Conservation (phyloP, 2,888 invertebrate species). For the Calliopum simillimum region DNA sequence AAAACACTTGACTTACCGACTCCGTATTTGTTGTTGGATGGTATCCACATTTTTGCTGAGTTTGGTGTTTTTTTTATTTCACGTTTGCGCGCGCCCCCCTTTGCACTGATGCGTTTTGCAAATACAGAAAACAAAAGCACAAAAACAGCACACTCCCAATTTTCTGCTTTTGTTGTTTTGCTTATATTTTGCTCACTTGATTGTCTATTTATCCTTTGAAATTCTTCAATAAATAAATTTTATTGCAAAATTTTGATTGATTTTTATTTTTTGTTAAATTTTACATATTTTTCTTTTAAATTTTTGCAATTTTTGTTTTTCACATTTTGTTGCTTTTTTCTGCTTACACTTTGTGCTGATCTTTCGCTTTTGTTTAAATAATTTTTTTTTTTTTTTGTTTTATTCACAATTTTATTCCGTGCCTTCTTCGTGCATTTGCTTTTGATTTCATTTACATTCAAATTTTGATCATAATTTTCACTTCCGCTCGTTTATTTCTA, state of each 20-base stretch:
- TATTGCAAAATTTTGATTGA: too few relatives aligned
- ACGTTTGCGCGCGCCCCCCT: neutral
- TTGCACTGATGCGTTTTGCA: neutral
- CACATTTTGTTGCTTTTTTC: neutral
- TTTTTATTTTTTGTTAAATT: too few relatives aligned
- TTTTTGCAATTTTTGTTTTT: neutral
- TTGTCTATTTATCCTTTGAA: too few relatives aligned
- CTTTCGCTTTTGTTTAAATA: neutral
- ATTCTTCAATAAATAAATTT: too few relatives aligned
- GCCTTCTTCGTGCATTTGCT: neutral
- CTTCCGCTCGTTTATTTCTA: neutral
- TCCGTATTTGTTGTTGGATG: constrained; percentile 67
- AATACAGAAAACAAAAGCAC: constrained; percentile 10
- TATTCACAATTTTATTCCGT: neutral
- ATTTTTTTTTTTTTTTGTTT: constrained; percentile 10
- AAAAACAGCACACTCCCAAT: constrained; percentile 12
- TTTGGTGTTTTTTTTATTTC: constrained; percentile 31
- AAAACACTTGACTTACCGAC: constrained; percentile 61
- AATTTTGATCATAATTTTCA: neutral
- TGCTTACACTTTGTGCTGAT: neutral
- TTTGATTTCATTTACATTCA: neutral
- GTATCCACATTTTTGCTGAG: constrained; percentile 64
- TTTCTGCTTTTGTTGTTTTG: neutral
- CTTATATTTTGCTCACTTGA: neutral
- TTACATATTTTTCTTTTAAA: neutral